Percentiles rank a stretch among this genome's conserved stretches.
phyloP scores from a whole-genome alignment of 1,140 invertebrate genomes.

The Melipona quadrifasciata region DNA sequence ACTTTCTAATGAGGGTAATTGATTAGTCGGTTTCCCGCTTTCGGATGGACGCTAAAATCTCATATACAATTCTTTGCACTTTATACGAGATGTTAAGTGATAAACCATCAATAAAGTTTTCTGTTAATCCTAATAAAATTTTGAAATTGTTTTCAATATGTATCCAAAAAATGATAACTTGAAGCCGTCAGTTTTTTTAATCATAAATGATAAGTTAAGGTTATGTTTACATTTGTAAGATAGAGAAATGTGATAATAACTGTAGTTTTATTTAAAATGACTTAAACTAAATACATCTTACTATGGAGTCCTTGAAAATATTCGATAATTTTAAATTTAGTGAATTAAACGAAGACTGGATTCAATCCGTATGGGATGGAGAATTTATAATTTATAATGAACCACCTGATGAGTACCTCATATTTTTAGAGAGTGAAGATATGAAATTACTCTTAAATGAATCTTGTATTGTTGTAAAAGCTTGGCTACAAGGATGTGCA shows the following conservation, averaged over 20 bases:
- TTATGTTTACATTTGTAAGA: constrained; percentile 67
- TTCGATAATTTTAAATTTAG: constrained; percentile 76
- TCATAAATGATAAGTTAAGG: constrained; percentile 64
- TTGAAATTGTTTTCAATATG: constrained; percentile 40
- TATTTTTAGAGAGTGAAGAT: constrained; percentile 76
- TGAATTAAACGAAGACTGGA: constrained; percentile 79
- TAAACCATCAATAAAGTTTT: constrained; percentile 17
- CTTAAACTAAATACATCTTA: constrained; percentile 26
- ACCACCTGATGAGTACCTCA: constrained; percentile 78
- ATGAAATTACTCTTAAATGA: constrained; percentile 73
- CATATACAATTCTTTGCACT: background rate
- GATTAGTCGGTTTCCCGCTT: constrained; percentile 52
- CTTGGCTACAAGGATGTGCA: constrained; percentile 66
- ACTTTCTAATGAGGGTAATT: constrained; percentile 17
- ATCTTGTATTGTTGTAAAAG: constrained; percentile 63
- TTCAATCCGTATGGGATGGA: constrained; percentile 79
- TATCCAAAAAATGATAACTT: constrained; percentile 59
- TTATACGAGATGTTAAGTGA: constrained; percentile 49
- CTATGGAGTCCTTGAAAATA: constrained; percentile 74
- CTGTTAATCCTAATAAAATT: background rate
- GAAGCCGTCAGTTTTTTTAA: constrained; percentile 29
- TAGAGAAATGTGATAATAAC: constrained; percentile 44
- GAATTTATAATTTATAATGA: constrained; percentile 81
- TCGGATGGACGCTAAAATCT: constrained; percentile 42
- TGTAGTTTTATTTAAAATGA: constrained; percentile 38